Evolutionary conservation across 2,113 vertebrate species (phyloP).

Genomic region (Mormyrus iriodes): DNA sequence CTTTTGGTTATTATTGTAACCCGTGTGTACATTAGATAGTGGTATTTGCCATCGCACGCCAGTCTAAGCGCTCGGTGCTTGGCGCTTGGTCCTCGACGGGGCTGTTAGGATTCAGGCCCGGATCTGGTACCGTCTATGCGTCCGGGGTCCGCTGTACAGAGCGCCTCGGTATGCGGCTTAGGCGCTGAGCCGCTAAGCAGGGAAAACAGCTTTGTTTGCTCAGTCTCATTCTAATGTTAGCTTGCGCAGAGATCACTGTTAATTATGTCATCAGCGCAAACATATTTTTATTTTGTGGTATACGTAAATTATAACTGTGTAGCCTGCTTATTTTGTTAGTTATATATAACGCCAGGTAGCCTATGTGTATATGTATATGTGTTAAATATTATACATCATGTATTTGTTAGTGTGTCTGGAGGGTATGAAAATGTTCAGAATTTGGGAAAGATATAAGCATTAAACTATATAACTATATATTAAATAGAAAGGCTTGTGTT

Average conservation of each 20-base stretch:
- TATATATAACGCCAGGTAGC: not conserved
- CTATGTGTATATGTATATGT: not conserved
- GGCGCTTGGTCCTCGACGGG: not conserved
- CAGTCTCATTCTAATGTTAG: not conserved
- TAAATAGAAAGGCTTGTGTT: not conserved
- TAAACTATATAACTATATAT: not conserved
- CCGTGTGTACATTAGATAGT: not conserved
- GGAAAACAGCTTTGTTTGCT: slow-evolving; percentile 18
- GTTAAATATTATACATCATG: not conserved
- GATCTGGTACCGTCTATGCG: not conserved
- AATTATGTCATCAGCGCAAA: not conserved
- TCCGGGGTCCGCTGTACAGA: not conserved
- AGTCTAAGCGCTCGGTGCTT: not conserved
- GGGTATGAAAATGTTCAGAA: not conserved
- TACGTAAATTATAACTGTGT: not conserved
- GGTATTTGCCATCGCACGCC: slow-evolving; percentile 24
- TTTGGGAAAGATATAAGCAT: not conserved
- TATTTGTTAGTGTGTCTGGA: not conserved
- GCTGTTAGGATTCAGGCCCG: not conserved
- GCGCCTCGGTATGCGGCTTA: slow-evolving; percentile 48
- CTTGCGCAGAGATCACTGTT: not conserved
- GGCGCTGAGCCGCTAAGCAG: slow-evolving; percentile 15
- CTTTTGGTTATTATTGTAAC: not conserved
- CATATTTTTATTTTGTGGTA: not conserved
- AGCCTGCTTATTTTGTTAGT: not conserved